Percentiles rank a stretch among this genome's conserved stretches.
phyloP scores from a whole-genome alignment of 1,140 invertebrate species.

The Rhagoletis pomonella region DNA sequence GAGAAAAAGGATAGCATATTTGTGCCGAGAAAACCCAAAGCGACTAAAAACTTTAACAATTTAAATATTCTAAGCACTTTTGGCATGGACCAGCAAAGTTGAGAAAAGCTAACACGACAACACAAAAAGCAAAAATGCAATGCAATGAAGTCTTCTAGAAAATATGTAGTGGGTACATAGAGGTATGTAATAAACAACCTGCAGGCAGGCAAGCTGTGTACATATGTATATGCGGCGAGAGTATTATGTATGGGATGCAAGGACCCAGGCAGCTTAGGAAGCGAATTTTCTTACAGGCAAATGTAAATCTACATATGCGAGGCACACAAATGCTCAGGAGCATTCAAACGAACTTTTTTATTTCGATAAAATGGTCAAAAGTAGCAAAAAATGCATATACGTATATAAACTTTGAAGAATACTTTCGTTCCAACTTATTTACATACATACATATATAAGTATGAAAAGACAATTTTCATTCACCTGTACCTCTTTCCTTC shows the following conservation, averaged over 20 bases:
- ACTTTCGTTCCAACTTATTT: too few relatives aligned
- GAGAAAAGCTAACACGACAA: background rate
- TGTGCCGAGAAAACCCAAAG: background rate
- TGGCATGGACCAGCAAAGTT: background rate
- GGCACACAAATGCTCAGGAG: background rate
- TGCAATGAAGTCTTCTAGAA: background rate
- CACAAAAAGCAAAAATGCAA: background rate
- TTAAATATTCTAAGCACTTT: constrained; percentile 13
- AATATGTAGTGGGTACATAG: too few relatives aligned
- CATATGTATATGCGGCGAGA: too few relatives aligned
- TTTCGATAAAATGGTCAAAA: background rate
- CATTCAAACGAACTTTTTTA: background rate
- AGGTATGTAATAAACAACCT: background rate
- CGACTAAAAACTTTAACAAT: background rate
- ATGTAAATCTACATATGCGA: too few relatives aligned
- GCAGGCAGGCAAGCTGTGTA: background rate
- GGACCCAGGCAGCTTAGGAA: too few relatives aligned
- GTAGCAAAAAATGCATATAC: too few relatives aligned
- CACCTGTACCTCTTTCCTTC: background rate
- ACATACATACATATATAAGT: background rate
- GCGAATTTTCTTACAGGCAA: too few relatives aligned
- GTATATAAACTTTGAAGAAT: too few relatives aligned
- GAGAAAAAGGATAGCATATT: background rate
- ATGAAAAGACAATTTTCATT: background rate
- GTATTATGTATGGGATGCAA: too few relatives aligned